Conservation (phyloP, 2,888 invertebrate genomes). For the Drosophila cracens region DNA sequence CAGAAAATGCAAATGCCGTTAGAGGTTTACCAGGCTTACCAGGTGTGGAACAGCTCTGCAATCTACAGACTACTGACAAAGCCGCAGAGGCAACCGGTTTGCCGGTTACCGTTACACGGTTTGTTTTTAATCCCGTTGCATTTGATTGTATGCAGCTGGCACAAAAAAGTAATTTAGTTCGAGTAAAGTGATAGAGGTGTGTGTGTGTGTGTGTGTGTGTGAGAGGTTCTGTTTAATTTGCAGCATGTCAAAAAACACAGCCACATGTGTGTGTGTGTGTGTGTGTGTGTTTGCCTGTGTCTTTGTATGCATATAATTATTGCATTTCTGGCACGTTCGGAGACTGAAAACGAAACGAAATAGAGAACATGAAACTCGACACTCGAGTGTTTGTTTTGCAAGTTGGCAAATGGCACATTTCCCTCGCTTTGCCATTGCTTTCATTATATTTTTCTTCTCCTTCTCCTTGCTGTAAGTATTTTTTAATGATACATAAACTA, state of each 20-base stretch:
- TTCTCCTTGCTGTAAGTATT: slow-evolving; percentile 64
- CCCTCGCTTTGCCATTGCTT: slow-evolving; percentile 55
- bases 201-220: slow-evolving; percentile 26
- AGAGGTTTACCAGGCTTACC: slow-evolving; percentile 70
- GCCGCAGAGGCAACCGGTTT: slow-evolving; percentile 38
- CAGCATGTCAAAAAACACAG: slow-evolving; percentile 77
- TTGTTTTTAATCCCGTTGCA: slow-evolving; percentile 78
- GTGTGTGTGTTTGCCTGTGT: slow-evolving; percentile 36
- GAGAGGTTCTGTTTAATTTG: slow-evolving; percentile 70
- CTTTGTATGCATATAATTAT: slow-evolving; percentile 79
- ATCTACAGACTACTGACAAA: slow-evolving; percentile 45
- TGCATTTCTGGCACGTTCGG: slow-evolving; percentile 78
- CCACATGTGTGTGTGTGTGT: slow-evolving; percentile 37
- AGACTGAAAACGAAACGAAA: slow-evolving; percentile 49
- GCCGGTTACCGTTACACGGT: slow-evolving; percentile 61
- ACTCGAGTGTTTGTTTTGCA: slow-evolving; percentile 61
- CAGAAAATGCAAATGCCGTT: slow-evolving; percentile 66
- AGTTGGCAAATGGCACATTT: slow-evolving; percentile 79
- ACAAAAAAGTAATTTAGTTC: slow-evolving; percentile 76
- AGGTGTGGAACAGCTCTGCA: slow-evolving; percentile 44
- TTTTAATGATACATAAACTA: slow-evolving; percentile 81
- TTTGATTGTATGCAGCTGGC: slow-evolving; percentile 76
- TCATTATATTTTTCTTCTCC: slow-evolving; percentile 54
- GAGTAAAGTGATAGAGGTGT: slow-evolving; percentile 34
- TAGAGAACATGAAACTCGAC: slow-evolving; percentile 28